Base-by-base conservation (phyloP, 2,113 vertebrate genomes). In the Pardalotus punctatus region DNA sequence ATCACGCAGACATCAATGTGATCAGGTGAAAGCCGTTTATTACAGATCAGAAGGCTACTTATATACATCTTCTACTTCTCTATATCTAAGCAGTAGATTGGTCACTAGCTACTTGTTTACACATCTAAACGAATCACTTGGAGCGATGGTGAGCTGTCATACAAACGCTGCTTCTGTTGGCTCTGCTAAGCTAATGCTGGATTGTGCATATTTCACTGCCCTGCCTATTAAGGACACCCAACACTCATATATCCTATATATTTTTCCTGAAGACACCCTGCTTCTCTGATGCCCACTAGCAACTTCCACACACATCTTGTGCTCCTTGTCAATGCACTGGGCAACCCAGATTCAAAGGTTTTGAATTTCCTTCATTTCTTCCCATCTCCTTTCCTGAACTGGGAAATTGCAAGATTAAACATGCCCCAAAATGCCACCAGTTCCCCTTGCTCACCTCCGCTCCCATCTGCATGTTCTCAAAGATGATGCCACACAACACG, bases 301-400 rank as follows among this genome's bases (percentile, higher is more conserved):
- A 66, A 29, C 40, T 54, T 56, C 27, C 0, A 0, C 11, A 54
- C 33, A 4, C 0, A 0, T 31, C 6, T 1, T 11, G 11, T 0
- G 0, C n/a, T 57, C 58, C 14, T 19, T 56, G 24, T 22, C 60
- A 61, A 13, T 1, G 27, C 18, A 7, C 2, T 3, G 12, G 60
- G 20, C 31, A 70, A 36, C 31, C 23, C 43, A 38, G 29, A 88
- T 29, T 58, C 25, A 62, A 53, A 25, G 3, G n/a, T 27, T 86
- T 31, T 14, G 38, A 35, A 43, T 17, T 40, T 67, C 15, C 28
- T 35, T 61, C 8, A 10, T 50, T 64, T 36, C 29, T 61, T 76
- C 40, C 10, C 35, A 36, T 28, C 12, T 53, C 31, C 48, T 67
- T 53, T 43, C 40, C 60, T 48, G 11, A 33, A 21, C 0, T 28